These are phyloP conservation scores for Hypsibius dujardini DNA, from an alignment of 1,140 invertebrate genomes.

Conservation along the genomic window DNA sequence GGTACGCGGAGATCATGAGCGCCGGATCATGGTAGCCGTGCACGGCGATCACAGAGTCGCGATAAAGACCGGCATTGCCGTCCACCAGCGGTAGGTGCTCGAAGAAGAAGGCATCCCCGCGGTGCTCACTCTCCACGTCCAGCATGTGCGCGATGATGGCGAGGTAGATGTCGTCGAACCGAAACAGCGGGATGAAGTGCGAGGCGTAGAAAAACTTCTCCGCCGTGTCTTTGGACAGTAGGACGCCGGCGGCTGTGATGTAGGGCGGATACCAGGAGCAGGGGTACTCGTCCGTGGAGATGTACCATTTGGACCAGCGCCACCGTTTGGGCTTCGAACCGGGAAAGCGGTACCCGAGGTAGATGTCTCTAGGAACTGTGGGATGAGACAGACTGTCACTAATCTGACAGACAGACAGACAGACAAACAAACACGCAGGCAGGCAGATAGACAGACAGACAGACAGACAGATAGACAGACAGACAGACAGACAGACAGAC, in stretches of 20 bases:
- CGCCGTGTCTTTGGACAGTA: slow-evolving; percentile 54
- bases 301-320: slow-evolving; percentile 52
- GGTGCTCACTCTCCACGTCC: slow-evolving; percentile 28
- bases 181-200: slow-evolving; percentile 57
- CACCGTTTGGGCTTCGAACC: slow-evolving; percentile 49
- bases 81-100: slow-evolving; percentile 48
- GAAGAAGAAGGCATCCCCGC: slow-evolving; percentile 46
- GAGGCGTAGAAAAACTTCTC: slow-evolving; percentile 49
- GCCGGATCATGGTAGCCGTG: slow-evolving; percentile 58
- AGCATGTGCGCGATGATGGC: slow-evolving; percentile 63
- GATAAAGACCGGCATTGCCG: slow-evolving; percentile 42
- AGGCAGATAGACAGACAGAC: too few relatives aligned
- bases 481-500: too few relatives aligned
- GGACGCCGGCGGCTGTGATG: slow-evolving; percentile 64
- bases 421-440: too few relatives aligned
- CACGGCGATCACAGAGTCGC: slow-evolving; percentile 53
- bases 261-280: slow-evolving; percentile 72
- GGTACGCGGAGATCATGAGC: neutral
- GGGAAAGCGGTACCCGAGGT: slow-evolving; percentile 57
- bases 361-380: slow-evolving; percentile 43
- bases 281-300: slow-evolving; percentile 63
- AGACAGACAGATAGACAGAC: too few relatives aligned
- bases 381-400: too few relatives aligned
- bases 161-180: slow-evolving; percentile 72
- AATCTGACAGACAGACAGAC: too few relatives aligned